phyloP scores from a whole-genome alignment of 2,797 vertebrate genomes.

The Notamacropus eugenii region DNA sequence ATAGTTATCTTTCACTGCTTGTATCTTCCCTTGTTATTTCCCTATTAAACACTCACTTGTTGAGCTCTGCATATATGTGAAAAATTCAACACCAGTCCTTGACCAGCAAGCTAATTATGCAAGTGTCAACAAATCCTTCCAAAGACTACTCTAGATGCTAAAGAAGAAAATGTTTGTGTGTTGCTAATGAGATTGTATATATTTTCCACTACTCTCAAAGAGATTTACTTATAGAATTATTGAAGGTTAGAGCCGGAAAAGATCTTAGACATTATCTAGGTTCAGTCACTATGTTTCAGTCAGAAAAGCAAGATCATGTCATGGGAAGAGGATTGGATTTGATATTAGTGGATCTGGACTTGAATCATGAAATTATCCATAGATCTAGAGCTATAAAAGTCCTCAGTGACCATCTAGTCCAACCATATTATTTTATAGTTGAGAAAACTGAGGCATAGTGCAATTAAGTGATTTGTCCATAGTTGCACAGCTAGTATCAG shows the following conservation, averaged over 20 bases:
- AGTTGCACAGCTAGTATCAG: background rate
- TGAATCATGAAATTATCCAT: background rate
- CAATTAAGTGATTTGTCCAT: background rate
- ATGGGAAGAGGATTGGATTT: background rate
- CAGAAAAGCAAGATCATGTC: background rate
- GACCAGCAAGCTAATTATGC: background rate
- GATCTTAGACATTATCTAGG: background rate
- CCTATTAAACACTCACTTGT: background rate
- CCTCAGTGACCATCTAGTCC: background rate
- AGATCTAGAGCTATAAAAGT: background rate
- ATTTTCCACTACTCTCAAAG: background rate
- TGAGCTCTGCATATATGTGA: background rate
- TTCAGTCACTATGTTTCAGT: background rate
- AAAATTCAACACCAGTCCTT: background rate
- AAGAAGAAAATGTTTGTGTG: background rate
- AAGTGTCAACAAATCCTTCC: background rate
- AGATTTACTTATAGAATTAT: background rate
- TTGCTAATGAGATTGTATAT: background rate
- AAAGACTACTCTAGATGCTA: background rate
- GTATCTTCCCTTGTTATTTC: background rate
- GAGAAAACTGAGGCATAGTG: background rate
- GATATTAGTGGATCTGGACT: background rate
- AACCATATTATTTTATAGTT: background rate
- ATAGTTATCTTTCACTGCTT: background rate
- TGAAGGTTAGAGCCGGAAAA: background rate